These are phyloP conservation scores for Idaea aversata DNA, from an alignment of 2,888 invertebrate genomes.

Conservation along the genomic window DNA sequence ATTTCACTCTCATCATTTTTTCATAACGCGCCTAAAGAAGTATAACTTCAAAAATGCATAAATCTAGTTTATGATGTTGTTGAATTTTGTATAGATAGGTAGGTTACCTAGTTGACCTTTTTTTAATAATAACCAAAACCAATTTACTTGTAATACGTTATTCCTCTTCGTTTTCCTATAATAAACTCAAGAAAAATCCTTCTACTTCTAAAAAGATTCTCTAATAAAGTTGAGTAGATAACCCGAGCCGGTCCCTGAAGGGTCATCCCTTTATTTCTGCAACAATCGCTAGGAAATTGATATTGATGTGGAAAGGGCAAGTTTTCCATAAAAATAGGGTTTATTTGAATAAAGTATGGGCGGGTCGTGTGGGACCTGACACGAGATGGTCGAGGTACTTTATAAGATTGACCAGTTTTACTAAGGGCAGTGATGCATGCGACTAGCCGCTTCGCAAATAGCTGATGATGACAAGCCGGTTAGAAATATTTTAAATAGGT, in stretches of 20 bases:
- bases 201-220: slow-evolving; percentile 53
- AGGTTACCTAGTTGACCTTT: too few species aligned
- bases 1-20: too few species aligned
- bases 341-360: slow-evolving; percentile 80
- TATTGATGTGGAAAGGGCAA: slow-evolving; percentile 80
- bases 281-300: slow-evolving; percentile 80
- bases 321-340: slow-evolving; percentile 81
- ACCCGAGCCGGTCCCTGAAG: slow-evolving; percentile 70
- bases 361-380: slow-evolving; percentile 63
- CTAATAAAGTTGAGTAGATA: slow-evolving; percentile 74
- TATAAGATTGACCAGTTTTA: slow-evolving; percentile 65
- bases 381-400: slow-evolving; percentile 61
- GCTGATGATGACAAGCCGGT: slow-evolving; percentile 38
- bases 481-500: background rate
- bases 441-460: slow-evolving; percentile 38
- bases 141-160: background rate
- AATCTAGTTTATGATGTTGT: too few species aligned
- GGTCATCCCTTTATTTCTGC: slow-evolving; percentile 80
- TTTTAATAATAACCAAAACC: background rate
- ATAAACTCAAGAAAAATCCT: slow-evolving; percentile 13
- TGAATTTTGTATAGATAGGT: too few species aligned
- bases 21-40: too few species aligned
- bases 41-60: too few species aligned
- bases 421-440: slow-evolving; percentile 55
- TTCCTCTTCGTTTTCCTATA: background rate